phyloP scores from a whole-genome alignment of 2,888 invertebrate species.

The Hymenopus coronatus region DNA sequence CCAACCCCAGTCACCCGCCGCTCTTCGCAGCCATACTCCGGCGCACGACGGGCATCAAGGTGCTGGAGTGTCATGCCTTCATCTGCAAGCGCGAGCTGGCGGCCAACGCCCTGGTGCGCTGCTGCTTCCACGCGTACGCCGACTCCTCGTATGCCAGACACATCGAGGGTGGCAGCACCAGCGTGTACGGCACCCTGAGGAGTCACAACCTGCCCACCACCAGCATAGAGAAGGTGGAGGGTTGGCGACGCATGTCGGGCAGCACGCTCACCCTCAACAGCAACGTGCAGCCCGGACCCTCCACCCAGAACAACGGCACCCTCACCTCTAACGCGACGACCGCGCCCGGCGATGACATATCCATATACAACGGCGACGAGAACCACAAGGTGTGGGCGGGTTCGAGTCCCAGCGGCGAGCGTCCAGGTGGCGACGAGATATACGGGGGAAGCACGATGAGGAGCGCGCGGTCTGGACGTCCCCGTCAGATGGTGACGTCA shows the following conservation, averaged over 20 bases:
- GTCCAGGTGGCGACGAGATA: slow-evolving; percentile 68
- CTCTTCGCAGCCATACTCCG: slow-evolving; percentile 95
- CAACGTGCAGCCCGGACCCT: slow-evolving; percentile 41
- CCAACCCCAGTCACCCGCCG: slow-evolving; percentile 91
- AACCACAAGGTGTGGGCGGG: slow-evolving; percentile 94
- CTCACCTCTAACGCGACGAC: slow-evolving; percentile 48
- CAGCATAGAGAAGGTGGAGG: slow-evolving; percentile 51
- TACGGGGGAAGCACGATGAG: slow-evolving; percentile 63
- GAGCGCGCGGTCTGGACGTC: slow-evolving; percentile 58
- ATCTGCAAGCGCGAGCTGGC: slow-evolving; percentile 96
- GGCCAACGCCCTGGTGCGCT: slow-evolving; percentile 94
- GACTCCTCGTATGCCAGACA: slow-evolving; percentile 89
- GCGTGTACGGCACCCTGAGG: slow-evolving; percentile 52
- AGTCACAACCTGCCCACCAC: slow-evolving; percentile 43
- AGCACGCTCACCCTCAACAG: slow-evolving; percentile 62
- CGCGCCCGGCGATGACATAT: slow-evolving; percentile 62
- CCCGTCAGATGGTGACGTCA: slow-evolving; percentile 76
- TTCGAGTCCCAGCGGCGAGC: slow-evolving; percentile 47
- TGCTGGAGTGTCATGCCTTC: slow-evolving; percentile 97
- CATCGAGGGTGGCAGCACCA: slow-evolving; percentile 37
- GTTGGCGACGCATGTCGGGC: slow-evolving; percentile 57
- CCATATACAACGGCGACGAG: slow-evolving; percentile 85
- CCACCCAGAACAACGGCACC: slow-evolving; percentile 46
- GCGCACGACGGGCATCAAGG: slow-evolving; percentile 94
- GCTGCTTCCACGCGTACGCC: slow-evolving; percentile 97